Evolutionary conservation across 1,140 invertebrate genomes (phyloP).

Genomic region (Mylabris phalerata): DNA sequence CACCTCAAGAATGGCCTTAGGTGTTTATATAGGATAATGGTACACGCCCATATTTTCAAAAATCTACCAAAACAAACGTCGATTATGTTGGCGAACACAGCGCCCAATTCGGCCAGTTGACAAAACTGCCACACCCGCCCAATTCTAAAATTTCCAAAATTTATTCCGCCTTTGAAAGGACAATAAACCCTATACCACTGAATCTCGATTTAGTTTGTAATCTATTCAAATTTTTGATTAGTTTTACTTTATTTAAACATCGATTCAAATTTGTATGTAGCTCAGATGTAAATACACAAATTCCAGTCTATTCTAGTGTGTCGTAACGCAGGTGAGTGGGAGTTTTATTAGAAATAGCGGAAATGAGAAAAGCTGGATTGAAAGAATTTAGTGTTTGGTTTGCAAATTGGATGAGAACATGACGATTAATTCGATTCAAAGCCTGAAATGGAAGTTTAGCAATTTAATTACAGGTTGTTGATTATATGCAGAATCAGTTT

Average conservation of each 20-base stretch:
- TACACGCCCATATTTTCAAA: conserved; percentile 29
- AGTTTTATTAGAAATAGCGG: no score
- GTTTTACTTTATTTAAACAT: no score
- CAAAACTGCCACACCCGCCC: conserved; percentile 13
- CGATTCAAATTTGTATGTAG: no score
- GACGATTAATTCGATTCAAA: no score
- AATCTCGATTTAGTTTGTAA: background rate
- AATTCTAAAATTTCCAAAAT: background rate
- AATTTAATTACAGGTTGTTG: no score
- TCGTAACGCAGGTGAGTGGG: no score
- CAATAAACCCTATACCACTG: background rate
- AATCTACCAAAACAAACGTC: conserved; percentile 28
- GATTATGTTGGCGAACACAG: conserved; percentile 13
- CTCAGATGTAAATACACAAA: no score
- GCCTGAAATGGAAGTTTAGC: no score
- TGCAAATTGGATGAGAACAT: no score
- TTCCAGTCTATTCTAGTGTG: no score
- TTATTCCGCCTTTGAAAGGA: background rate
- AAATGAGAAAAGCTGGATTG: background rate
- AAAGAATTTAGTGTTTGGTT: background rate
- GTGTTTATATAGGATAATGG: conserved; percentile 11
- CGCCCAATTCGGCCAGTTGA: conserved; percentile 2
- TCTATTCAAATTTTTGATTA: no score
- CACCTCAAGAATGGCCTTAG: conserved; percentile 10
- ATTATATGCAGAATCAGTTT: no score